These are phyloP conservation scores for Danionella cerebrum DNA, from an alignment of 2,113 vertebrate genomes.

Conservation along the genomic window DNA sequence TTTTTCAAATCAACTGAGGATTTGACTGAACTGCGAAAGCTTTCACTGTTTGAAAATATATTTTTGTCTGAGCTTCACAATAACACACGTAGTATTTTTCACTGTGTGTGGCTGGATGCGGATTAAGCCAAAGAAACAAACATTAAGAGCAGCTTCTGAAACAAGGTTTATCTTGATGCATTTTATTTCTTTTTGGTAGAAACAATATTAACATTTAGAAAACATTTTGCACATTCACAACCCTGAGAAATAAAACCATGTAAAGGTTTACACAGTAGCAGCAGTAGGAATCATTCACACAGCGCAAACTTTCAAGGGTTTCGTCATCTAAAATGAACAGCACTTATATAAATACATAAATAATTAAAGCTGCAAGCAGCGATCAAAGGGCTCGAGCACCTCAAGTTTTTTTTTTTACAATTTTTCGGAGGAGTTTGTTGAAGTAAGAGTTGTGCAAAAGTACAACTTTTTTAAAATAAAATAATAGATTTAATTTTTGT, in stretches of 20 bases:
- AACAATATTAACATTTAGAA: constrained; percentile 90
- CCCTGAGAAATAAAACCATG: constrained; percentile 61
- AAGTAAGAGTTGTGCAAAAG: no score
- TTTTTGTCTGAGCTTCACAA: not conserved
- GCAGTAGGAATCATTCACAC: constrained; percentile 38
- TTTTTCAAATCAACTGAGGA: constrained; percentile 13
- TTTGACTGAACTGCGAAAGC: constrained; percentile 8
- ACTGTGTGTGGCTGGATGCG: no score
- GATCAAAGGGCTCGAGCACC: no score
- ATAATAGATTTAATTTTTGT: no score
- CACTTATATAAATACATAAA: no score
- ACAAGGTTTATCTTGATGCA: constrained; percentile 28
- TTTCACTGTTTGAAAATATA: not conserved
- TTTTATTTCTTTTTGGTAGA: constrained; percentile 77
- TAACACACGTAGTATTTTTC: not conserved
- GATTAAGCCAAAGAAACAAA: no score
- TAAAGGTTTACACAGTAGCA: constrained; percentile 97
- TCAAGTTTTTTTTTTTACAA: no score
- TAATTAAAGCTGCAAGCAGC: no score
- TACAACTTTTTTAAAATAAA: no score
- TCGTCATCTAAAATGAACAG: not conserved
- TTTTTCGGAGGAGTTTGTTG: no score
- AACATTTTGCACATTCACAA: constrained; percentile 74
- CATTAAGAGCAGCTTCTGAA: no score
- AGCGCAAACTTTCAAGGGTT: not conserved